Evolutionary conservation across 2,113 vertebrate species (phyloP), one percentile per base, ranked within the genome.

Genomic region (Nyctereutes procyonoides): DNA sequence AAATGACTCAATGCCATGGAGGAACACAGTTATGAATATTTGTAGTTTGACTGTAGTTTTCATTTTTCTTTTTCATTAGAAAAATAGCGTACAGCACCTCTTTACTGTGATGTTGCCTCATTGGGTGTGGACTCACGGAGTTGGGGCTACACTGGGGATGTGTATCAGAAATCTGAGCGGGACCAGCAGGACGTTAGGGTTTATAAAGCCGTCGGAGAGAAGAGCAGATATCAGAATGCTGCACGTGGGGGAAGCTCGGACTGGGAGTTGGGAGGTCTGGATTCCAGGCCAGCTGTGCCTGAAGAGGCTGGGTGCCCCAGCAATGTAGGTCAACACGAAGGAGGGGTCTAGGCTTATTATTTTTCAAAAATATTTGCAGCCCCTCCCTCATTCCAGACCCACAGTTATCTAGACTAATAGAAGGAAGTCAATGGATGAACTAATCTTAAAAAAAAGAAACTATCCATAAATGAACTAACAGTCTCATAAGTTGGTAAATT

Each of bases 1-100:
- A 65, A 69, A 69, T 77, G 30, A 82, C 17, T 92, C n/a, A 79
- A 43, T 74, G 58, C 51, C 56, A 24, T 53, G 35, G 13, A 17
- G 55, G 28, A 85, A 48, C 48, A 83, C 19, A 30, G 32, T 90
- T 90, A 80, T 92, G 80, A 83, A n/a, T 92, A 76, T 80, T 85
- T 95, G 56, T 51, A 76, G 30, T 62, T 91, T 43, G 30, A n/a
- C 19, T 56, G 55, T 74, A 69, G 32, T 56, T 81, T 81, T 79
- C 20, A 38, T 26, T 20, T 74, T 73, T 77, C 7, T 88, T 87
- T 90, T 83, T 83, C 48, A 8, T 67, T 55, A 90, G n/a, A 71
- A 90, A 87, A 82, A 60, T 51, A 51, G 19, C 35, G 12, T 28
- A 19, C 13, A 69, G 13, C 30, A 19, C 24, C 28, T 32, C 26